A percentile compares a stretch with the other conserved stretches of the same genome.
Evolutionary conservation across 2,797 vertebrate genomes (phyloP).

Genomic region (Macroramphosus scolopax): DNA sequence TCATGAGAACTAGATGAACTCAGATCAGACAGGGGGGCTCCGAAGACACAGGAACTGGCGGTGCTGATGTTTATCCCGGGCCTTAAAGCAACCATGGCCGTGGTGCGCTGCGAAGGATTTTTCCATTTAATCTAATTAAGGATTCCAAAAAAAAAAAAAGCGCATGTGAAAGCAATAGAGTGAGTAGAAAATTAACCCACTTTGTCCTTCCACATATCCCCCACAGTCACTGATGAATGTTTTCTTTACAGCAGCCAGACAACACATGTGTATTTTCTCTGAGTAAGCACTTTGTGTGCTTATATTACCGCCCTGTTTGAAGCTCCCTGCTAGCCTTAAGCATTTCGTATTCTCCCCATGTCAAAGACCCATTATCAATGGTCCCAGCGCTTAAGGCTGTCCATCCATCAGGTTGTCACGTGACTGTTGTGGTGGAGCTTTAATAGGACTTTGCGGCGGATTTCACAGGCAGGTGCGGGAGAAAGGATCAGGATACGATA

Average conservation of each 20-base stretch:
- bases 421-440: constrained; percentile 18
- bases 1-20: constrained; percentile 54
- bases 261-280: constrained; percentile 27
- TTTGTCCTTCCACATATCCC: constrained; percentile 34
- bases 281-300: constrained; percentile 41
- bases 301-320: constrained; percentile 6
- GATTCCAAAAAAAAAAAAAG: constrained; percentile 9
- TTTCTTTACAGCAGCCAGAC: constrained; percentile 21
- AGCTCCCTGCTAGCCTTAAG: constrained; percentile 19
- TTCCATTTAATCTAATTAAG: constrained; percentile 12
- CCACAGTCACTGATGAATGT: constrained; percentile 20
- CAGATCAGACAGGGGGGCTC: constrained; percentile 4
- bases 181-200: constrained; percentile 37
- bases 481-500: constrained; percentile 26
- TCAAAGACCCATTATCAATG: constrained; percentile 34
- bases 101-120: not conserved
- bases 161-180: constrained; percentile 27
- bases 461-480: constrained; percentile 6
- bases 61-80: constrained; percentile 22
- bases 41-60: constrained; percentile 14
- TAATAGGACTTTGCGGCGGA: constrained; percentile 10
- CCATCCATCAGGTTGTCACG: constrained; percentile 31
- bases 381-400: constrained; percentile 5
- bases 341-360: constrained; percentile 19
- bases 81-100: not conserved